Evolutionary conservation across 2,113 vertebrate species (phyloP).

Genomic region (Butorides virescens): DNA sequence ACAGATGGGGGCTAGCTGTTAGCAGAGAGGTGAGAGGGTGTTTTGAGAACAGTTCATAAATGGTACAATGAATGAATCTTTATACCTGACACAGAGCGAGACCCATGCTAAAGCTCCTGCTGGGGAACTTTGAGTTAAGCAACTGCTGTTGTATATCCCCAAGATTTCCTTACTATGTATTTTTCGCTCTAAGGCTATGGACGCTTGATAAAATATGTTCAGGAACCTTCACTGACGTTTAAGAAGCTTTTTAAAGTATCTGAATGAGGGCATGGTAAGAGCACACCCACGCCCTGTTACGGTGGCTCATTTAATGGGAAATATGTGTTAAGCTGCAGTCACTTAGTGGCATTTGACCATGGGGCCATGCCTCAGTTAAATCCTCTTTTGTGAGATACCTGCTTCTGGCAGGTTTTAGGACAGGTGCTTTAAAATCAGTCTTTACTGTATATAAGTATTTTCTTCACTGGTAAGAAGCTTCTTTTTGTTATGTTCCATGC

Average conservation of each 20-base stretch:
- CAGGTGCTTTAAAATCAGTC: background rate
- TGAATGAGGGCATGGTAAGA: background rate
- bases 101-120: background rate
- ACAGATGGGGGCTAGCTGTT: background rate
- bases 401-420: background rate
- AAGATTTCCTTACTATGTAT: background rate
- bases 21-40: background rate
- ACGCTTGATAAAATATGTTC: background rate
- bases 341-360: background rate
- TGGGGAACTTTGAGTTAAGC: background rate
- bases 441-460: background rate
- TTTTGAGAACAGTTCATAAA: background rate
- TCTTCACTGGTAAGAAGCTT: background rate
- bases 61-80: background rate
- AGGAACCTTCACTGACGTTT: background rate
- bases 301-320: background rate
- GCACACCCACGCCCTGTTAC: background rate
- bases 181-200: background rate
- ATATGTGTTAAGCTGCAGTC: background rate
- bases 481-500: background rate
- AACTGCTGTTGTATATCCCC: background rate
- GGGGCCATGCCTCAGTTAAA: background rate
- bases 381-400: background rate
- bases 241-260: background rate
- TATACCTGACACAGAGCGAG: background rate